Percentiles rank a stretch among this genome's conserved stretches.
Conservation (phyloP, 2,113 vertebrate species). For the Microtus montanus region DNA sequence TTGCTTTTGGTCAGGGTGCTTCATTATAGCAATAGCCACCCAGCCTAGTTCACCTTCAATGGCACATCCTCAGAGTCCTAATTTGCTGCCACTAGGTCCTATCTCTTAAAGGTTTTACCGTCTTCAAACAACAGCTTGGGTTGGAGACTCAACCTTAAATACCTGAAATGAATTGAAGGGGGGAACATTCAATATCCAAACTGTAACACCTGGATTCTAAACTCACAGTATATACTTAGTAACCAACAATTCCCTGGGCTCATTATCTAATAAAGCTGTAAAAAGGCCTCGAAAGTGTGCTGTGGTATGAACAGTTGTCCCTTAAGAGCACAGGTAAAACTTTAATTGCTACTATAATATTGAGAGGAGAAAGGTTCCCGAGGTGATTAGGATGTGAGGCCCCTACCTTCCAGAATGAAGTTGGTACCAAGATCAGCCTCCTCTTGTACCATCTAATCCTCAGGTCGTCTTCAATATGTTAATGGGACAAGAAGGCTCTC, state of each 20-base stretch:
- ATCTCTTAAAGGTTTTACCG: background rate
- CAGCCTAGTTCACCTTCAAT: background rate
- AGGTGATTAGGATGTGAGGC: background rate
- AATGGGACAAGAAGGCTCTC: background rate
- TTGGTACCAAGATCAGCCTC: background rate
- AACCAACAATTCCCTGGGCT: background rate
- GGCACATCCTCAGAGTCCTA: no score
- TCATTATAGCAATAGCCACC: background rate
- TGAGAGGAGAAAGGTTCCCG: background rate
- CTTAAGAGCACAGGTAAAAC: background rate
- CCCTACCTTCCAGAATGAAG: background rate
- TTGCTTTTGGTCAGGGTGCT: background rate
- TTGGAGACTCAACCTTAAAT: background rate
- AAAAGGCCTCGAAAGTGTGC: background rate
- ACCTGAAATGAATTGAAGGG: no score
- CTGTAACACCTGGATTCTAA: background rate
- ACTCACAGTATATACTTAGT: background rate
- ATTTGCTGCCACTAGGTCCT: background rate
- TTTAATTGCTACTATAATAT: background rate
- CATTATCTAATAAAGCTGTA: conserved; percentile 39
- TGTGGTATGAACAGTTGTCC: background rate
- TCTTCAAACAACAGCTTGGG: background rate
- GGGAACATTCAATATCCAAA: background rate
- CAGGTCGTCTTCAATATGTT: background rate
- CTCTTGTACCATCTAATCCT: background rate